Conservation (phyloP, 2,113 vertebrate genomes). For the Thalassarche chlororhynchos region DNA sequence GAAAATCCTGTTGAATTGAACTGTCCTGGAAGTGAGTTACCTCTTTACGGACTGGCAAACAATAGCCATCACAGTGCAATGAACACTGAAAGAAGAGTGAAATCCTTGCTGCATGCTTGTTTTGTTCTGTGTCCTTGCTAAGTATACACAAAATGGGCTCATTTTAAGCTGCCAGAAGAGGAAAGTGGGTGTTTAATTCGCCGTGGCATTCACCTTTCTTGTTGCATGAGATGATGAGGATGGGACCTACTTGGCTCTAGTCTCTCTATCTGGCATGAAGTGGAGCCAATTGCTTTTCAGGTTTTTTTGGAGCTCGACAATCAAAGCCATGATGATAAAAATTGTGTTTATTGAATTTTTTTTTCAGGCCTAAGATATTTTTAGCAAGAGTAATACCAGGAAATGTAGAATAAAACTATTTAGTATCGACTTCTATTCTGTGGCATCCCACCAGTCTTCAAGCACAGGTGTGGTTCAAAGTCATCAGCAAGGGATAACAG, state of each 20-base stretch:
- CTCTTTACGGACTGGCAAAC: background rate
- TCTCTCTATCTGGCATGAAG: background rate
- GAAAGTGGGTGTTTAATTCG: background rate
- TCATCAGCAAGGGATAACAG: background rate
- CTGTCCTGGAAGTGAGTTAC: background rate
- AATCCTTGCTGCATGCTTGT: background rate
- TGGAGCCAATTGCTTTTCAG: conserved; percentile 25
- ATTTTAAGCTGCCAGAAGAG: background rate
- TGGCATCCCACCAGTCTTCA: conserved; percentile 13
- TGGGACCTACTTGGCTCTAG: background rate
- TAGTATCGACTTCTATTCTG: conserved; percentile 17
- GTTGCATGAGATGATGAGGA: background rate
- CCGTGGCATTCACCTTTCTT: background rate
- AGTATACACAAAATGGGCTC: background rate
- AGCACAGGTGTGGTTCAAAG: conserved; percentile 22
- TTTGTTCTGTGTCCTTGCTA: background rate
- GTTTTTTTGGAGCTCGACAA: background rate
- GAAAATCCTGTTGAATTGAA: background rate
- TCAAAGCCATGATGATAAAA: conserved; percentile 22
- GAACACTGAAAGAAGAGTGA: background rate
- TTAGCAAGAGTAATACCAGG: conserved; percentile 29
- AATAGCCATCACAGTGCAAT: background rate
- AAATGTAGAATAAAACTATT: conserved; percentile 31
- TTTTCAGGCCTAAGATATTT: conserved; percentile 23
- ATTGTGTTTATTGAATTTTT: conserved; percentile 38